Conservation (phyloP, 2,113 vertebrate species). For the Jacana jacana region DNA sequence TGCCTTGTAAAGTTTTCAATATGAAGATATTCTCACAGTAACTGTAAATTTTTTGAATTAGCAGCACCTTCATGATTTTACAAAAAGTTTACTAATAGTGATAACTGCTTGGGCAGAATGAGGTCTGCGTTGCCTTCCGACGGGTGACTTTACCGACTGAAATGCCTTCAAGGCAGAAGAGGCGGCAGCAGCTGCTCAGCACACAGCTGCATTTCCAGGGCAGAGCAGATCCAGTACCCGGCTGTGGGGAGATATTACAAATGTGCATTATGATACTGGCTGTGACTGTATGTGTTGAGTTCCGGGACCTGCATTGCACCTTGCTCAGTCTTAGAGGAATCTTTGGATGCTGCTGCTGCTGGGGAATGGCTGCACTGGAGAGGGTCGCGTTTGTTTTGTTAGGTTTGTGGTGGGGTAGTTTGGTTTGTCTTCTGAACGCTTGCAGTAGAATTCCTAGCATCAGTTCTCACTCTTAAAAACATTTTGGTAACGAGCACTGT, state of each 20-base stretch:
- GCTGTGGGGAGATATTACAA: neutral
- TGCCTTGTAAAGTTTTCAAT: neutral
- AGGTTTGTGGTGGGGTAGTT: neutral
- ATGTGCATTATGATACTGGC: neutral
- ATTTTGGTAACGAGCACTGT: neutral
- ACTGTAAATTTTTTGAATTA: neutral
- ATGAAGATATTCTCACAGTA: neutral
- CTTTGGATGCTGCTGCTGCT: neutral
- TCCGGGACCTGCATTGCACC: neutral
- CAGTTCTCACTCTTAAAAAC: neutral
- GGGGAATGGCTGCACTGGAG: neutral
- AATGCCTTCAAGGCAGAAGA: neutral
- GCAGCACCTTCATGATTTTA: neutral
- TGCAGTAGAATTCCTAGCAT: neutral
- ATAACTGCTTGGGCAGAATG: neutral
- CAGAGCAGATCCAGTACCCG: neutral
- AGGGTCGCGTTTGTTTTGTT: neutral
- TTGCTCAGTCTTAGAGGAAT: neutral
- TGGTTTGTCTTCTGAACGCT: neutral
- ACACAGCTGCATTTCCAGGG: neutral
- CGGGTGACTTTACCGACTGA: neutral
- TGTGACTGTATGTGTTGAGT: neutral
- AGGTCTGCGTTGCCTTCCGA: neutral
- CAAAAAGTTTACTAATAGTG: neutral
- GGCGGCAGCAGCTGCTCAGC: neutral